Evolutionary conservation across 2,797 vertebrate species (phyloP).

Genomic region (Xiphorhynchus erythropygius): DNA sequence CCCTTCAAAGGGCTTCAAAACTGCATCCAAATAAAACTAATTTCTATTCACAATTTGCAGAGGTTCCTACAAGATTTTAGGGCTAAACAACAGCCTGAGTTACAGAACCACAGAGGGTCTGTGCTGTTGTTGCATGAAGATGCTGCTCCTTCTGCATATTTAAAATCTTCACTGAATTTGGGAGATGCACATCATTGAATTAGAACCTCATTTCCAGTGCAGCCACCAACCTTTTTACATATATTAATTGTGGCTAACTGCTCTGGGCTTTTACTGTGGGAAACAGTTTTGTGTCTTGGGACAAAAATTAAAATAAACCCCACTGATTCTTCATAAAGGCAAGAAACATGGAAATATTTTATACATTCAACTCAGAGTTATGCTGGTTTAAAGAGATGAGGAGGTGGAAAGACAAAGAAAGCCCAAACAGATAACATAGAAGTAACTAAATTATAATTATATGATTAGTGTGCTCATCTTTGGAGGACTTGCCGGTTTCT

Average conservation of each 20-base stretch:
- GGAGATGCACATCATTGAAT: not conserved
- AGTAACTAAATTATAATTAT: not conserved
- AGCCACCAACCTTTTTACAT: not conserved
- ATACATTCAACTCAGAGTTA: not conserved
- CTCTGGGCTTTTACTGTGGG: not conserved
- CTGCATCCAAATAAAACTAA: not conserved
- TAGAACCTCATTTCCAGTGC: not conserved
- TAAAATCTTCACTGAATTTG: not conserved
- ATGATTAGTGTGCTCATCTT: not conserved
- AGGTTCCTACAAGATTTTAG: not conserved
- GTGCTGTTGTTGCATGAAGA: not conserved
- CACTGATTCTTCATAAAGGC: not conserved
- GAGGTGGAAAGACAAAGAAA: not conserved
- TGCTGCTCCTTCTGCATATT: not conserved
- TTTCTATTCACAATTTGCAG: not conserved
- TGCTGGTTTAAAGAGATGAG: not conserved
- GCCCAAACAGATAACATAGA: not conserved
- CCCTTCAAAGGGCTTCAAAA: not conserved
- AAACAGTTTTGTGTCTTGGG: not conserved
- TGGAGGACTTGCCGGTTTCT: not conserved
- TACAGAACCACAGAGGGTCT: not conserved
- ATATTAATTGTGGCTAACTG: not conserved
- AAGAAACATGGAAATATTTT: not conserved
- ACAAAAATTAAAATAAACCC: not conserved
- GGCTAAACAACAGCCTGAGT: not conserved